A percentile compares a stretch with the other conserved stretches of the same genome.
Evolutionary conservation across 2,888 invertebrate genomes (phyloP).

Genomic region (Dynastes hyllus): DNA sequence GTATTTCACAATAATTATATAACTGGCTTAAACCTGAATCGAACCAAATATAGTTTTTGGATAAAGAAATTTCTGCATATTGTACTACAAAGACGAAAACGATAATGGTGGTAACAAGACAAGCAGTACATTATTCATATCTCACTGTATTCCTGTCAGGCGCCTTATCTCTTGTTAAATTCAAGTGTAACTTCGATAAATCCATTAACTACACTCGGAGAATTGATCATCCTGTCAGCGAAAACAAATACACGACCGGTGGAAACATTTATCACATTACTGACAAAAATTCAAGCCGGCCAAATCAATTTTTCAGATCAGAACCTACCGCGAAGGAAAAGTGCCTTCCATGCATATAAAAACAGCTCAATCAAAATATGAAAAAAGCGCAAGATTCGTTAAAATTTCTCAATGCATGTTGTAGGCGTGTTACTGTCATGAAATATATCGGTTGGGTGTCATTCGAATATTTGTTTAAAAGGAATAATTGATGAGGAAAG

Average conservation of each 20-base stretch:
- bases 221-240: slow-evolving; percentile 15
- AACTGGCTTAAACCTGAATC: too few relatives aligned
- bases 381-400: background rate
- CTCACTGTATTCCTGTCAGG: background rate
- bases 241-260: background rate
- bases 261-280: slow-evolving; percentile 9
- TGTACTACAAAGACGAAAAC: too few relatives aligned
- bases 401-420: background rate
- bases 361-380: slow-evolving; percentile 3
- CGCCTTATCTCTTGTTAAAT: background rate
- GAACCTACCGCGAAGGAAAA: background rate
- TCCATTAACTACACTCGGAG: background rate
- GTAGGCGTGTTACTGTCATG: background rate
- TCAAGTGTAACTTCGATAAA: slow-evolving; percentile 5
- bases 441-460: too few relatives aligned
- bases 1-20: too few relatives aligned
- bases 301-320: slow-evolving; percentile 2
- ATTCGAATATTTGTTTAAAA: too few relatives aligned
- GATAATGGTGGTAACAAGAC: too few relatives aligned
- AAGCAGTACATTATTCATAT: too few relatives aligned
- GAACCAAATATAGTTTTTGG: too few relatives aligned
- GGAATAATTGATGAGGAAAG: too few relatives aligned
- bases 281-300: background rate
- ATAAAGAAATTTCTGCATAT: too few relatives aligned
- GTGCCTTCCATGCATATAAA: background rate